Conservation (phyloP, 2,888 invertebrate genomes). For the Drosophila bunnanda region DNA sequence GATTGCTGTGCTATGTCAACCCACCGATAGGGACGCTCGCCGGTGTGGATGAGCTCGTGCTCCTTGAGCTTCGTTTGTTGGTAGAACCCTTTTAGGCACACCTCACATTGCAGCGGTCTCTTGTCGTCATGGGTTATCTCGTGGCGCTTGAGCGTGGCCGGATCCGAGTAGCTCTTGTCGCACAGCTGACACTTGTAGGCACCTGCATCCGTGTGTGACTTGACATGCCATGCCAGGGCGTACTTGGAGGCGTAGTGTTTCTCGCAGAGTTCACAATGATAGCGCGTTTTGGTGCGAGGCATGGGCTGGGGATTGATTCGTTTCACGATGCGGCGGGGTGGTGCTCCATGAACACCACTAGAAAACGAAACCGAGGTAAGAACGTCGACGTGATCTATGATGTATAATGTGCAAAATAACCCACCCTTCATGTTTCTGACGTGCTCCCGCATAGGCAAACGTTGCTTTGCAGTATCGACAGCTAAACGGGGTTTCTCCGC, state of each 20-base stretch:
- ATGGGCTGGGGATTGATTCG: slow-evolving; percentile 39
- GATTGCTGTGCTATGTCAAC: neutral
- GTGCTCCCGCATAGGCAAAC: slow-evolving; percentile 86
- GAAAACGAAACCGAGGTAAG: slow-evolving; percentile 1
- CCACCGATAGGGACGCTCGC: slow-evolving; percentile 66
- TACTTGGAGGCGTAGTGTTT: slow-evolving; percentile 73
- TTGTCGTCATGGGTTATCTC: slow-evolving; percentile 63
- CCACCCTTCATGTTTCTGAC: slow-evolving; percentile 88
- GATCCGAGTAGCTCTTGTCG: slow-evolving; percentile 78
- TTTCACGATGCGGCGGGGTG: slow-evolving; percentile 57
- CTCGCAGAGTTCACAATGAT: slow-evolving; percentile 70
- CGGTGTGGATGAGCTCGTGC: slow-evolving; percentile 63
- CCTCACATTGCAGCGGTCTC: slow-evolving; percentile 63
- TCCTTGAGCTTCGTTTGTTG: slow-evolving; percentile 54
- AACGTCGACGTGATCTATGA: neutral
- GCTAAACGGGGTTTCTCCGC: slow-evolving; percentile 87
- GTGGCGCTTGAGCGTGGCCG: slow-evolving; percentile 54
- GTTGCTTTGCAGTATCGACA: slow-evolving; percentile 88
- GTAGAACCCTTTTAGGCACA: slow-evolving; percentile 63
- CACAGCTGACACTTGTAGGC: slow-evolving; percentile 86
- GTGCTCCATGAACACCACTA: slow-evolving; percentile 62
- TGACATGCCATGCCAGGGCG: slow-evolving; percentile 86
- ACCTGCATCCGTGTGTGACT: slow-evolving; percentile 85
- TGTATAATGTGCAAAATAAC: slow-evolving; percentile 82
- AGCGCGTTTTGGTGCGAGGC: slow-evolving; percentile 42